phyloP scores from a whole-genome alignment of 2,797 vertebrate genomes.

The Lagocephalus sceleratus region DNA sequence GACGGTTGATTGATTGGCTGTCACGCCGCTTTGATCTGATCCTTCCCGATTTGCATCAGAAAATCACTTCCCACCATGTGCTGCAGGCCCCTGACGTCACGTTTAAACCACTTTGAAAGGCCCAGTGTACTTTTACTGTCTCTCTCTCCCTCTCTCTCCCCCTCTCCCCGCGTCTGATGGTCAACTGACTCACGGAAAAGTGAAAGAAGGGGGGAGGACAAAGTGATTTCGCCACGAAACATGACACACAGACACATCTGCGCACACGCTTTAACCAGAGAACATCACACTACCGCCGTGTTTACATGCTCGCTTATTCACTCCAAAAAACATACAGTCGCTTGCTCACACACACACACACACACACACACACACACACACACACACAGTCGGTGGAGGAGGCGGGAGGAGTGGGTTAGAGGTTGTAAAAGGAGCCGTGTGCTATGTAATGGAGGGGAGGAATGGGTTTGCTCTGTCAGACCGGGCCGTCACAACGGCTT shows the following conservation, averaged over 20 bases:
- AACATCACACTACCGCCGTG: slow-evolving; percentile 71
- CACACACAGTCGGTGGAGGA: slow-evolving; percentile 50
- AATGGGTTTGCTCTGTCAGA: slow-evolving; percentile 98
- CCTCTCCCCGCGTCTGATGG: slow-evolving; percentile 47
- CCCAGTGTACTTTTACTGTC: slow-evolving; percentile 62
- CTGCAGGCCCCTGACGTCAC: slow-evolving; percentile 73
- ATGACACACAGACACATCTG: slow-evolving; percentile 24
- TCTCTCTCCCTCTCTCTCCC: slow-evolving; percentile 1
- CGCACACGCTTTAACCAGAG: slow-evolving; percentile 52
- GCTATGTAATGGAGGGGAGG: slow-evolving; percentile 82
- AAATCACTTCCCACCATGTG: slow-evolving; percentile 88
- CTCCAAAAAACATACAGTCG: slow-evolving; percentile 28
- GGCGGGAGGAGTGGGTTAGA: slow-evolving; percentile 65
- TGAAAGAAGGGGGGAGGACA: slow-evolving; percentile 41
- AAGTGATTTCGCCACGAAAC: slow-evolving; percentile 65
- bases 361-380: slow-evolving; percentile 29
- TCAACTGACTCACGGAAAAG: slow-evolving; percentile 70
- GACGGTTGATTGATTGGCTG: slow-evolving; percentile 95
- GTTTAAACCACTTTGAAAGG: slow-evolving; percentile 72
- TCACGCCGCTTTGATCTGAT: slow-evolving; percentile 83
- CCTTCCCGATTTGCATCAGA: slow-evolving; percentile 93
- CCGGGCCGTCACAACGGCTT: slow-evolving; percentile 99
- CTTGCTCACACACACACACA: slow-evolving; percentile 30
- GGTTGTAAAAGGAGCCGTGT: slow-evolving; percentile 77
- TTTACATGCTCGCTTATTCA: slow-evolving; percentile 64